Conservation (phyloP, 2,888 invertebrate species). For the Cataglyphis livida region DNA sequence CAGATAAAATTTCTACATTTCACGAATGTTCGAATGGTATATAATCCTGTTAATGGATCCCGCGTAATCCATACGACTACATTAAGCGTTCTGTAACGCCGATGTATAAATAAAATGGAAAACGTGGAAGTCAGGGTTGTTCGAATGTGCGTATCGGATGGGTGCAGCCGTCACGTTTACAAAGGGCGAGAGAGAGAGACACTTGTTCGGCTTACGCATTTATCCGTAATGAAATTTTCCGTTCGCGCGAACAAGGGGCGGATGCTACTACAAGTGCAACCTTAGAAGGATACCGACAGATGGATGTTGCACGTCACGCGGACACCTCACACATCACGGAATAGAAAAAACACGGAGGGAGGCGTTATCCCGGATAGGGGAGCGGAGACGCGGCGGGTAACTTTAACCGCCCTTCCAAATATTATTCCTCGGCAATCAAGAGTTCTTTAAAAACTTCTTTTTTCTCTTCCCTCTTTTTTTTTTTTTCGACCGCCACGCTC, state of each 20-base stretch:
- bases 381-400: conserved; percentile 50
- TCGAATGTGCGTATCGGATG: conserved; percentile 26
- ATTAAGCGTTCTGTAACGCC: conserved; percentile 30
- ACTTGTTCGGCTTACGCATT: conserved; percentile 63
- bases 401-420: conserved; percentile 68
- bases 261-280: conserved; percentile 51
- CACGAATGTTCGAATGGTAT: not conserved
- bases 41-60: conserved; percentile 49
- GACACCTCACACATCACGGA: conserved; percentile 61
- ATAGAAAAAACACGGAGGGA: conserved; percentile 64
- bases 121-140: conserved; percentile 24
- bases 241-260: conserved; percentile 27
- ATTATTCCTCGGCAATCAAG: conserved; percentile 70
- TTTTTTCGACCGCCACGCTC: not conserved
- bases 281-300: conserved; percentile 55
- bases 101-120: conserved; percentile 38
- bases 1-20: conserved; percentile 25
- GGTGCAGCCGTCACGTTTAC: conserved; percentile 10
- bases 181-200: conserved; percentile 52
- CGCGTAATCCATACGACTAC: conserved; percentile 19
- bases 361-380: conserved; percentile 45
- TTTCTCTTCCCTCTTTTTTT: not conserved
- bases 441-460: conserved; percentile 64
- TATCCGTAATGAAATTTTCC: conserved; percentile 65
- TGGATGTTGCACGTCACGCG: conserved; percentile 53